Evolutionary conservation across 2,888 invertebrate species (phyloP), one percentile per base, ranked within the genome.

Genomic region (Automeris io): DNA sequence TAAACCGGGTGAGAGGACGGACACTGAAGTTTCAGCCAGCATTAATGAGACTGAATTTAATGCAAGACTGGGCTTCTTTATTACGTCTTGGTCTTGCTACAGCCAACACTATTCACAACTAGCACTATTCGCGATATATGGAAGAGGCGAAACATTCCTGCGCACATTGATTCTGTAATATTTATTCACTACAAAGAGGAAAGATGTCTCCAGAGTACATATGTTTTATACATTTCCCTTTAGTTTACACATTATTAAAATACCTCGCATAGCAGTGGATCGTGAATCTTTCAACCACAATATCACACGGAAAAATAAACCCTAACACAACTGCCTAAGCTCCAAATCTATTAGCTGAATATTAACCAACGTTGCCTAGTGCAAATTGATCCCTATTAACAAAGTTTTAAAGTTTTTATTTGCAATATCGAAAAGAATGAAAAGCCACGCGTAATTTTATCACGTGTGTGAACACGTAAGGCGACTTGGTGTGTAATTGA

Each of bases 241-340:
- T 42, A 50, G 42, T 59, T 56, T 53, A 53, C 51, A 60, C 51
- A 61, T 59, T 59, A 54, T 59, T 60, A 54, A 56, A 59, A 59
- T 59, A 56, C 56, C 56, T 43, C 46, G 47, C 49, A 56, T 49
- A 50, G 51, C 42, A 45, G 43, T 40, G 42, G 18, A 45, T 22
- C 46, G 19, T 26, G 40, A 12, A 34, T 11, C 16, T 16, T 16
- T n/a, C 16, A 5, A 29, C 16, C 13, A n/a, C 13, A 16, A 7
- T 16, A n/a, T 24, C 29, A 2, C 29, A 29, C 1, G 7, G 4
- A 8, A 29, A 29, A 16, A 29, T 3, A 7, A 29, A 29, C 29
- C 8, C 5, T 8, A 29, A 16, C n/a, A 4, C 8, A 2, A 16
- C 8, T 3, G 7, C 4, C 16, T 29, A 29, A 9, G 16, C n/a